Evolutionary conservation across 2,888 invertebrate species (phyloP).

Genomic region (Oxytorus armatus): DNA sequence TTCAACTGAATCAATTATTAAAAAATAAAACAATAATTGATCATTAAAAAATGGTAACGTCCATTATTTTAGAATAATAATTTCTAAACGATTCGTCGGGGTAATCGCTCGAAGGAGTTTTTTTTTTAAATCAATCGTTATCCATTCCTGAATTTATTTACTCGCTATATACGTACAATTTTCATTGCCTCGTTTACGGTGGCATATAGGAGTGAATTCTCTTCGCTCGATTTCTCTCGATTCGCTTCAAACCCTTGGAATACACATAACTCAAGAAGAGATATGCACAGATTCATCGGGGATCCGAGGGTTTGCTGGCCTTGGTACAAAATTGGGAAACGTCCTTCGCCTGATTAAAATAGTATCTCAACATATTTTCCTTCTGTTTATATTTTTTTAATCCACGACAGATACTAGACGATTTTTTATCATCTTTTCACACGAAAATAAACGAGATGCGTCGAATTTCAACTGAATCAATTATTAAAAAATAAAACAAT

Average conservation of each 20-base stretch:
- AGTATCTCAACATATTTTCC: too few relatives aligned
- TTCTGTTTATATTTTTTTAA: too few relatives aligned
- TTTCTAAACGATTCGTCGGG: too few relatives aligned
- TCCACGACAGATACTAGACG: too few relatives aligned
- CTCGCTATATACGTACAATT: conserved; percentile 39
- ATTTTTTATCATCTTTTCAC: too few relatives aligned
- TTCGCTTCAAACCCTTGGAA: conserved; percentile 32
- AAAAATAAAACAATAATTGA: neutral
- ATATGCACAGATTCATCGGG: conserved; percentile 57
- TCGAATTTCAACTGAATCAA: too few relatives aligned
- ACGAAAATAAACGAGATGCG: too few relatives aligned
- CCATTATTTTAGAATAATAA: too few relatives aligned
- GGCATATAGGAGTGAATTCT: conserved; percentile 47
- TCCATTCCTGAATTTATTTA: neutral
- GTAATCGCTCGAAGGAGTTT: too few relatives aligned
- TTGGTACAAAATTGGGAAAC: conserved; percentile 73
- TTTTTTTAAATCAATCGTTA: neutral
- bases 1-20: too few relatives aligned
- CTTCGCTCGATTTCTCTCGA: conserved; percentile 39
- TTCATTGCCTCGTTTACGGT: conserved; percentile 42
- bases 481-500: too few relatives aligned
- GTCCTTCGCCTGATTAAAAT: conserved; percentile 76
- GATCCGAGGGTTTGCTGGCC: conserved; percentile 51
- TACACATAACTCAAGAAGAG: conserved; percentile 50
- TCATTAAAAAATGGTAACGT: neutral